These are phyloP conservation scores for Ophion ellenae DNA, from an alignment of 2,888 invertebrate genomes.

Conservation along the genomic window DNA sequence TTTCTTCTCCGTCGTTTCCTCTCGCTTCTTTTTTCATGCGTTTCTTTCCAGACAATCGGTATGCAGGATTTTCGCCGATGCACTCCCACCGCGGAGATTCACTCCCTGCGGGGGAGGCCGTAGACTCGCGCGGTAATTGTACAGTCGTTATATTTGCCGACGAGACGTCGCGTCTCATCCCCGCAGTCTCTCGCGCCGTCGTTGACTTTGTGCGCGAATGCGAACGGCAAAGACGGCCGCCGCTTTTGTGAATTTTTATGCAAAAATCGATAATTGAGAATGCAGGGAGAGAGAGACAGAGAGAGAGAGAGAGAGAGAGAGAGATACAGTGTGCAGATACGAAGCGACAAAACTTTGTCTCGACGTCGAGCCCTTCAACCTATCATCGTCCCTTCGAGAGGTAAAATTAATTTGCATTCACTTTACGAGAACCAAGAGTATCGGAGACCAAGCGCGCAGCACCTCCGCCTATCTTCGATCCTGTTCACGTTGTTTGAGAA, in stretches of 20 bases:
- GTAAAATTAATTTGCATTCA: conserved; percentile 61
- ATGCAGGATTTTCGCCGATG: conserved; percentile 44
- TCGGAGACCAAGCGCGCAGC: conserved; percentile 12
- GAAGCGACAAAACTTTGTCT: conserved; percentile 31
- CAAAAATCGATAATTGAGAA: conserved; percentile 63
- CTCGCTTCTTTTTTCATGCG: conserved; percentile 54
- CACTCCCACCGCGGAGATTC: not conserved
- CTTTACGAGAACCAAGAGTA: conserved; percentile 10
- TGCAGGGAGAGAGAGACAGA: conserved; percentile 33
- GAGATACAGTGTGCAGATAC: conserved; percentile 3
- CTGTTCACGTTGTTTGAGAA: conserved; percentile 27
- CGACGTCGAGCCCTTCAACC: conserved; percentile 48
- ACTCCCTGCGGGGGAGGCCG: conserved; percentile 29
- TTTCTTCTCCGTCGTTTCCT: not conserved
- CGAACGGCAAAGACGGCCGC: conserved; percentile 40
- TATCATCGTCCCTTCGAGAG: conserved; percentile 13
- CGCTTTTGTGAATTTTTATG: conserved; percentile 61
- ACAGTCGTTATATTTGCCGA: conserved; percentile 59
- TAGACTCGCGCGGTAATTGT: conserved; percentile 59
- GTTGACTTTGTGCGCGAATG: conserved; percentile 45
- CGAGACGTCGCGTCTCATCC: conserved; percentile 34
- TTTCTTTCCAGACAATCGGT: conserved; percentile 66
- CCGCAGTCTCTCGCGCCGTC: conserved; percentile 23
- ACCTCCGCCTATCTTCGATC: conserved; percentile 14
- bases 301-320: conserved; percentile 1